Conservation (phyloP, 2,113 vertebrate genomes). For the Ahaetulla prasina region DNA sequence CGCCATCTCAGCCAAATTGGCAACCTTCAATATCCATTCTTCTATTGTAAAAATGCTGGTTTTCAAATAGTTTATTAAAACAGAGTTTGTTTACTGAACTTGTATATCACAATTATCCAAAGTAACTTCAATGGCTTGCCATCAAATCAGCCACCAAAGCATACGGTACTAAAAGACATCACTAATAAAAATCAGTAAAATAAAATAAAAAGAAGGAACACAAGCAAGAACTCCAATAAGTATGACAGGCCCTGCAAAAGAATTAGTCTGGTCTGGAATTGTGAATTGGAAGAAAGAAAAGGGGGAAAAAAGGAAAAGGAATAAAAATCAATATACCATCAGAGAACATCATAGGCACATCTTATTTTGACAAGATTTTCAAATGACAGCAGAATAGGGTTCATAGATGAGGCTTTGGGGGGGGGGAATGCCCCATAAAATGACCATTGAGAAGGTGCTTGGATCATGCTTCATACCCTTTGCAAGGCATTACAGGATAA, state of each 20-base stretch:
- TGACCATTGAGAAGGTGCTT: not conserved
- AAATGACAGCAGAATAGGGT: not conserved
- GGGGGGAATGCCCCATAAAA: not conserved
- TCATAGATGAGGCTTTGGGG: not conserved
- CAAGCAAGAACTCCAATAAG: not conserved
- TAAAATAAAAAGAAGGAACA: not conserved
- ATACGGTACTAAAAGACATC: not conserved
- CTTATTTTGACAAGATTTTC: not conserved
- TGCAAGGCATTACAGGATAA: not conserved
- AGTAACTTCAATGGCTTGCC: not conserved
- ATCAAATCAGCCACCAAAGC: not conserved
- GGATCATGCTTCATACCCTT: not conserved
- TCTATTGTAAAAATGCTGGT: not conserved
- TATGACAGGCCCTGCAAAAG: not conserved
- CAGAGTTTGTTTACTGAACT: not conserved
- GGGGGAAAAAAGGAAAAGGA: not conserved
- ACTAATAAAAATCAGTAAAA: not conserved
- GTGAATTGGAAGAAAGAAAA: not conserved
- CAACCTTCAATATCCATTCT: too few species aligned
- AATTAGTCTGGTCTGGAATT: not conserved
- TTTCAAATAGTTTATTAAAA: conserved; percentile 9
- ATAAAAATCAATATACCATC: not conserved
- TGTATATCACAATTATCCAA: not conserved
- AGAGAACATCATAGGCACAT: not conserved
- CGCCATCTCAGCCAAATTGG: too few species aligned